Percentiles rank a stretch among this genome's conserved stretches.
These are phyloP conservation scores for Aegotheles bennettii DNA, from an alignment of 2,113 vertebrate species.

Conservation along the genomic window DNA sequence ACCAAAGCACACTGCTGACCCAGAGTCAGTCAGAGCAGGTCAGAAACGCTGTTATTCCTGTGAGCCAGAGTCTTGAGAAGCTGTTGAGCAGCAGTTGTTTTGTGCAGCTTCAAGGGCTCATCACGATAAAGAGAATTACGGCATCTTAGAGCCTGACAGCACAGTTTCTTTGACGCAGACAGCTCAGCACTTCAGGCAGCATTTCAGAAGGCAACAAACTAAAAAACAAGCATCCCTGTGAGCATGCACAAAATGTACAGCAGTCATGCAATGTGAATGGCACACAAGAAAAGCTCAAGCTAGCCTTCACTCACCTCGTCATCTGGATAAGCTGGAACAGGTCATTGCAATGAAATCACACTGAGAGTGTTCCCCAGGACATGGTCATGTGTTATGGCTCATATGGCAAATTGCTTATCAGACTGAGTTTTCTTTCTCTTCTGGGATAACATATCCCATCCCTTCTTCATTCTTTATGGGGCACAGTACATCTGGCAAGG, in stretches of 20 bases:
- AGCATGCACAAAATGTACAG: neutral
- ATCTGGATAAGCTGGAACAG: neutral
- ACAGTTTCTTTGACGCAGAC: neutral
- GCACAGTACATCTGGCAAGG: neutral
- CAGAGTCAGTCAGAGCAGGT: neutral
- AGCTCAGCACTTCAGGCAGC: neutral
- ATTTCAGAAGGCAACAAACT: neutral
- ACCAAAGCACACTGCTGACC: neutral
- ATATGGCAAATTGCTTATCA: neutral
- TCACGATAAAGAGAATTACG: neutral
- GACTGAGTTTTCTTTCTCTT: neutral
- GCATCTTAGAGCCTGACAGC: neutral
- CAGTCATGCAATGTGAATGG: neutral
- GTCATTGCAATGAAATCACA: neutral
- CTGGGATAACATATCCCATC: neutral
- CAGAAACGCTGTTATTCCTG: neutral
- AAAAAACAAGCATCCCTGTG: neutral
- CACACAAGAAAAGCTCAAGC: neutral
- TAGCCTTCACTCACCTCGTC: neutral
- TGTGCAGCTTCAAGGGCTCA: neutral
- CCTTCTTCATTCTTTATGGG: neutral
- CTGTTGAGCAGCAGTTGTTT: neutral
- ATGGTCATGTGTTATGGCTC: neutral
- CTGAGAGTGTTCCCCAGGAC: neutral
- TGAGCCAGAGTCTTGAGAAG: neutral